Evolutionary conservation across 2,113 vertebrate species (phyloP), one percentile per base, ranked within the genome.

Genomic region (Platysternon megacephalum): DNA sequence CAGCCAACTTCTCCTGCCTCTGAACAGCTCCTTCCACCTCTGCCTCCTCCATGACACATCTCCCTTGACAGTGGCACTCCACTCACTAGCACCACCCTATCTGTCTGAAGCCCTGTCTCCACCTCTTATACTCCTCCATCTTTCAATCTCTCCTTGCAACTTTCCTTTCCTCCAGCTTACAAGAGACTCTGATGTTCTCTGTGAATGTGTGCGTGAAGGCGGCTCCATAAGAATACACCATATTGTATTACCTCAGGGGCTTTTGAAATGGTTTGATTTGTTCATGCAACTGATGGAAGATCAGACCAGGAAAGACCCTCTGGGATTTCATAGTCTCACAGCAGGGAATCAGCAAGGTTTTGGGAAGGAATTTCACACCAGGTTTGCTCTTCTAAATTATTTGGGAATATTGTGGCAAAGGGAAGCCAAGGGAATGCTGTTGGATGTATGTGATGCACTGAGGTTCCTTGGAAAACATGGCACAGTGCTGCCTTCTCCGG

Each of bases 401-500:
- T 95, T 84, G 79, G 56, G 91, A 96, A 88, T 96, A 92, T 49
- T 91, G 85, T 87, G 87, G 46, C 78, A 52, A 58, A 86, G 68
- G 91, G 91, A 55, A 10, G 3, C 22, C 55, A 68, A n/a, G 16
- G 32, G 61, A 68, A n/a, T 68, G 14, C 8, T 68, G 35, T 9
- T 19, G 35, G 61, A n/a, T 68, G 61, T 17, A 19, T 8, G 14
- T 68, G 61, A 5, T 68, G 61, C 16, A 7, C 56, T 29, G 56
- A 29, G 56, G 21, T 74, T 74, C 39, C 42, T 14, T 78, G 22
- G 26, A 78, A 78, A 78, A 24, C 42, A 29, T 29, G 11, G 42
- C 6, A 46, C 26, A 28, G 42, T 46, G 22, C 26, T 78, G 19
- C 17, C 26, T 78, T 24, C 26, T 44, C 11, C 5, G 42, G 42